Base-by-base conservation (phyloP, 2,113 vertebrate genomes). In the Anolis sagrei region DNA sequence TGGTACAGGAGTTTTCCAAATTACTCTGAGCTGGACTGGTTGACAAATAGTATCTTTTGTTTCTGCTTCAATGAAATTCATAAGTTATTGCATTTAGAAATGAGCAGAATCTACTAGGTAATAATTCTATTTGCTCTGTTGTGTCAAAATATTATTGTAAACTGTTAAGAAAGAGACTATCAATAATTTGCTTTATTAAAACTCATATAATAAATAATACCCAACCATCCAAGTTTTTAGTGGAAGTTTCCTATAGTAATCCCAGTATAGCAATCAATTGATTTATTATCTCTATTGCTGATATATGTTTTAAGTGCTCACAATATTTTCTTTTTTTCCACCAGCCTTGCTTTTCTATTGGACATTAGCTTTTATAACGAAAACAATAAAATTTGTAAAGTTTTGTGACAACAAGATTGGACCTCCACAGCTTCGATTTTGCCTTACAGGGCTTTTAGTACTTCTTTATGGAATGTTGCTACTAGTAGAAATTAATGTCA, bases 301-400 rank as follows among this genome's bases (percentile, higher is more conserved):
- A 10, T 2, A 0, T n/a, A 61, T 29, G 61, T 34, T 58, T 78
- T 23, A 78, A 78, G 21, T 34, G 36, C 54, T 58, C 13, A 54
- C 29, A 32, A 8, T 1, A 76, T 49, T 81, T 64, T 39, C 14
- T 51, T 7, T 75, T 76, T 86, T 90, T 69, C 75, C 78, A 74
- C 1, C 95, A 99, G 99, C 97, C 23, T 93, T 99, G 91, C 93
- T 99, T 0, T 96, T 99, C 93, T 99, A 99, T 91, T 99, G 99
- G 99, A 96, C 97, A 58, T 93, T 99, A 93, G 98, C 98, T 39
- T 99, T 99, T 87, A 95, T 97, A 92, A 99, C 97, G 87, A 99
- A 99, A 95, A 98, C 98, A 83, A 97, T 99, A 95, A 99, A 99
- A 95, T 99, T 99, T 85, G 97, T 98, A 73, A 99, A 99, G 95